A percentile compares a stretch with the other conserved stretches of the same genome.
Conservation (phyloP, 1,140 invertebrate genomes). For the Trialeurodes vaporariorum region DNA sequence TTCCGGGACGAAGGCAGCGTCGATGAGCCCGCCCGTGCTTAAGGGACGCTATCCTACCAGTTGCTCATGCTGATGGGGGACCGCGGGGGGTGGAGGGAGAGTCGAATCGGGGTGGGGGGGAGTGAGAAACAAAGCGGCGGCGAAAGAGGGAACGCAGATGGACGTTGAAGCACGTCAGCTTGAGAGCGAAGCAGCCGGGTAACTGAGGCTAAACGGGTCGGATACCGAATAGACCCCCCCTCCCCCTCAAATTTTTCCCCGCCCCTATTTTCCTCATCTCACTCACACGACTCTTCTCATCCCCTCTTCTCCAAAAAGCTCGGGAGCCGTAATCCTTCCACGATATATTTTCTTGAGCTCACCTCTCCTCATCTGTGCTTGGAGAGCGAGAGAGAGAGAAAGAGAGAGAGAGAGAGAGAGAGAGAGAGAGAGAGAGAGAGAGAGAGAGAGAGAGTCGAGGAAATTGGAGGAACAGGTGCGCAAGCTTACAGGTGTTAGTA, state of each 20-base stretch:
- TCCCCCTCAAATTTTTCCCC: no score
- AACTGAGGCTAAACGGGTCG: neutral
- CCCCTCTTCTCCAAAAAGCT: neutral
- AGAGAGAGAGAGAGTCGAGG: neutral
- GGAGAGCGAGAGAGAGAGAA: no score
- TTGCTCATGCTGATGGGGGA: neutral
- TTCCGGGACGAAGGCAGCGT: no score
- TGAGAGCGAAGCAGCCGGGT: neutral
- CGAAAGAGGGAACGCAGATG: no score
- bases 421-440: no score
- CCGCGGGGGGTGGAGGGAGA: neutral
- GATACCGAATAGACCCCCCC: neutral
- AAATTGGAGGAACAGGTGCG: neutral
- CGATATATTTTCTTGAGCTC: neutral
- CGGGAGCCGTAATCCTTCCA: neutral
- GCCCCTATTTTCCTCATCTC: no score
- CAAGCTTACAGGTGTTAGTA: neutral
- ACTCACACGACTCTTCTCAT: no score
- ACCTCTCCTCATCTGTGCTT: no score
- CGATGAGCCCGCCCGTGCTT: no score
- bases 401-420: no score
- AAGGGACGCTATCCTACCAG: no score
- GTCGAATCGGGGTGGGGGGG: neutral
- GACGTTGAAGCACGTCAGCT: neutral
- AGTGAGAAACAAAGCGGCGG: no score